These are phyloP conservation scores for Acestrorhynchus altus DNA, from an alignment of 2,797 vertebrate species.

Conservation along the genomic window DNA sequence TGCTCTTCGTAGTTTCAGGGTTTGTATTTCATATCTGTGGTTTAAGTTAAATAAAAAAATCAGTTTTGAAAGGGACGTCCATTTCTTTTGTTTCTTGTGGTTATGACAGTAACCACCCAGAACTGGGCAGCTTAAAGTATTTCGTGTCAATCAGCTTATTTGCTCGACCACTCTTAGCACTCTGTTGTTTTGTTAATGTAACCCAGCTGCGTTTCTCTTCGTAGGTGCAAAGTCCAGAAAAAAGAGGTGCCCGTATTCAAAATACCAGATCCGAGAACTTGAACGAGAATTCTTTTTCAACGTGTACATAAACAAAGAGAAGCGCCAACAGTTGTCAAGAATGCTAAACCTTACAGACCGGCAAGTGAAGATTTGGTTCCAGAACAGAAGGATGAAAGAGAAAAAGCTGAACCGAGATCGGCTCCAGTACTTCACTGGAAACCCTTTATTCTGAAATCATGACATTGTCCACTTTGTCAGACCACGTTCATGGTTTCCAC, in stretches of 20 bases:
- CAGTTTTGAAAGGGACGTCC: too few species aligned
- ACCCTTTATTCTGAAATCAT: slow-evolving; percentile 91
- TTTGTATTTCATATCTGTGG: slow-evolving; percentile 3
- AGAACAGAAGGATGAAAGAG: slow-evolving; percentile 99
- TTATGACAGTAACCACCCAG: neutral
- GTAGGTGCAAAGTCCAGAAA: slow-evolving; percentile 91
- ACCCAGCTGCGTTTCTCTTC: slow-evolving; percentile 18
- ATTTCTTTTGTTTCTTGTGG: neutral
- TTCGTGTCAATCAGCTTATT: neutral
- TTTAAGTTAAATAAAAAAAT: neutral
- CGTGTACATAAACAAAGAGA: slow-evolving; percentile 99
- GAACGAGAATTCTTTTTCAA: slow-evolving; percentile 99
- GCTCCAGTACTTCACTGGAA: slow-evolving; percentile 97
- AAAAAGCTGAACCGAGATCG: slow-evolving; percentile 99
- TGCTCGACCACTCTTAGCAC: neutral
- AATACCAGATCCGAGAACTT: slow-evolving; percentile 99
- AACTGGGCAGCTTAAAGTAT: neutral
- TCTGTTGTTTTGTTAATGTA: slow-evolving; percentile 24
- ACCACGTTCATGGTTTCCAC: slow-evolving; percentile 51
- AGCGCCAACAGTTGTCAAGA: slow-evolving; percentile 94
- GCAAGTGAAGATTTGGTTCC: slow-evolving; percentile 99
- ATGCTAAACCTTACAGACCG: slow-evolving; percentile 97
- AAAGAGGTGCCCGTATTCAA: slow-evolving; percentile 97
- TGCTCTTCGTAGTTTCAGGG: slow-evolving; percentile 23
- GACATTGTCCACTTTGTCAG: slow-evolving; percentile 29